Evolutionary conservation across 2,888 invertebrate species (phyloP).

Genomic region (Stenodera caucasica): DNA sequence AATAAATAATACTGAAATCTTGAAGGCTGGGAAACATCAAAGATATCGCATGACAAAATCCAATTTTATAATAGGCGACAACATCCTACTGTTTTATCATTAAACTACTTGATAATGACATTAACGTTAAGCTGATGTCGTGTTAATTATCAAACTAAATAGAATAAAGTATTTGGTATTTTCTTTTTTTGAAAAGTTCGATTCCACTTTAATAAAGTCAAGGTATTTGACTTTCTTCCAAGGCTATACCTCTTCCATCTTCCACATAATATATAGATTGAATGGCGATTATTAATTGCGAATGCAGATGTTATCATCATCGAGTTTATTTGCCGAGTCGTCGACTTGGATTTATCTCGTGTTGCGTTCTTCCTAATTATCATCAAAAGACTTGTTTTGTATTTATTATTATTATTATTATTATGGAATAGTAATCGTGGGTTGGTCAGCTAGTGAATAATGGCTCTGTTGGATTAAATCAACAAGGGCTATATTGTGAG

Average conservation of each 20-base stretch:
- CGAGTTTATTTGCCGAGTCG: conserved; percentile 28
- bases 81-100: neutral
- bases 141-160: neutral
- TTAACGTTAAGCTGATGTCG: neutral
- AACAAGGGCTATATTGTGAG: neutral
- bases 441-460: conserved; percentile 23
- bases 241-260: too few relatives aligned
- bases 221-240: neutral
- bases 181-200: too few relatives aligned
- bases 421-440: conserved; percentile 14
- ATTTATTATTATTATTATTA: conserved; percentile 14
- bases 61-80: neutral
- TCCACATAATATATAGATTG: conserved; percentile 14
- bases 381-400: conserved; percentile 16
- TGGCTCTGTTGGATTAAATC: conserved; percentile 21
- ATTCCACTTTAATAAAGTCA: too few relatives aligned
- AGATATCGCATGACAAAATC: conserved; percentile 2
- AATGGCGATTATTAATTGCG: conserved; percentile 34
- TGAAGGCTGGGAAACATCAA: neutral
- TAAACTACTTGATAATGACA: conserved; percentile 1
- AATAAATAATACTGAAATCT: neutral
- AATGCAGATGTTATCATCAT: conserved; percentile 28
- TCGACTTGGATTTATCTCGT: conserved; percentile 24
- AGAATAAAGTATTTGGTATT: neutral
- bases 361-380: conserved; percentile 21